Conservation (phyloP, 1,140 invertebrate species). For the Lineus longissimus region DNA sequence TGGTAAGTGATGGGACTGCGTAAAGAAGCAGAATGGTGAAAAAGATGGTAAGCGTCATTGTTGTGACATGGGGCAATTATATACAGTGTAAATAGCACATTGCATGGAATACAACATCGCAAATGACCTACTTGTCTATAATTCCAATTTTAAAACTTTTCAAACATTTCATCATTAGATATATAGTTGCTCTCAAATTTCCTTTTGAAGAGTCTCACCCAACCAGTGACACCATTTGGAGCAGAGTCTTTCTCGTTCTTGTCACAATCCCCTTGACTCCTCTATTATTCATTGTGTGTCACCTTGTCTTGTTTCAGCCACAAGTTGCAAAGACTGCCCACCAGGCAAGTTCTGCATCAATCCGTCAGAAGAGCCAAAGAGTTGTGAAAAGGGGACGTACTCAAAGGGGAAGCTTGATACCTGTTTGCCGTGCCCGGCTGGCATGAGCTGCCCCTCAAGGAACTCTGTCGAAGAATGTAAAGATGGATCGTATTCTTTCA, state of each 20-base stretch:
- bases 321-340: slow-evolving; percentile 25
- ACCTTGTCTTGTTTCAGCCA: no score
- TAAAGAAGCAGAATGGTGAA: no score
- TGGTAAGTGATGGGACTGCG: no score
- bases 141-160: no score
- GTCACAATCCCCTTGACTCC: slow-evolving; percentile 19
- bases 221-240: no score
- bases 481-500: slow-evolving; percentile 37
- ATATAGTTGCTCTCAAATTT: no score
- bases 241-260: slow-evolving; percentile 22
- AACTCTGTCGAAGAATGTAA: slow-evolving; percentile 26
- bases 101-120: slow-evolving; percentile 27
- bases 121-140: slow-evolving; percentile 22
- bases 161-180: no score
- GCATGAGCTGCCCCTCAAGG: slow-evolving; percentile 29
- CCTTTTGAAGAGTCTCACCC: no score
- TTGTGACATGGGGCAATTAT: no score
- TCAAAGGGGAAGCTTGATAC: slow-evolving; percentile 13
- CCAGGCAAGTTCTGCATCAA: slow-evolving; percentile 35
- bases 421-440: slow-evolving; percentile 35
- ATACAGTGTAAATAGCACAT: slow-evolving; percentile 30
- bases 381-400: slow-evolving; percentile 29
- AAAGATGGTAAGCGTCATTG: no score
- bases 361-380: slow-evolving; percentile 20
- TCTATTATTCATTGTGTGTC: no score